Conservation (phyloP, 2,113 vertebrate genomes). For the Zootoca vivipara region DNA sequence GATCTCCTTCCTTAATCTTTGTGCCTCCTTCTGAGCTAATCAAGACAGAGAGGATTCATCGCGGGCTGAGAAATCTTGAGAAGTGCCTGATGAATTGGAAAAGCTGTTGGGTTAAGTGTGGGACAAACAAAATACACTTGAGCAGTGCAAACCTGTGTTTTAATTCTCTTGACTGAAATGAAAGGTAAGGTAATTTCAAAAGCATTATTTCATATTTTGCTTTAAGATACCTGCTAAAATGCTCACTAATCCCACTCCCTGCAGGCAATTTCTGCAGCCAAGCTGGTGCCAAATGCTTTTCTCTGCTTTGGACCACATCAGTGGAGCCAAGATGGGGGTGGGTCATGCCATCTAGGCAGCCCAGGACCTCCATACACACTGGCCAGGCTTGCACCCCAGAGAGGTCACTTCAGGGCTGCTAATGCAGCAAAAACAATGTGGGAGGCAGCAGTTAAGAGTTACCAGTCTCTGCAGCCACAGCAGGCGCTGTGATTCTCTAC, state of each 20-base stretch:
- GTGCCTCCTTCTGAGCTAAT: neutral
- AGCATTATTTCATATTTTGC: constrained; percentile 41
- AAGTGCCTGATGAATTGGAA: constrained; percentile 45
- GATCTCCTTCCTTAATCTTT: neutral
- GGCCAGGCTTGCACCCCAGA: too few relatives aligned
- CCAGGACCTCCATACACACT: too few relatives aligned
- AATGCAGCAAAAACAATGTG: too few relatives aligned
- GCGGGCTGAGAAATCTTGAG: constrained; percentile 24
- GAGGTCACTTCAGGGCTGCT: too few relatives aligned
- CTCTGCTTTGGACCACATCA: too few relatives aligned
- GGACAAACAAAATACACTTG: constrained; percentile 1
- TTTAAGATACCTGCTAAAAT: constrained; percentile 36
- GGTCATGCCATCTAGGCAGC: too few relatives aligned
- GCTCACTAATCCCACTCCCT: neutral
- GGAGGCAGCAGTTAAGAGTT: too few relatives aligned
- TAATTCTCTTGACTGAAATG: constrained; percentile 27
- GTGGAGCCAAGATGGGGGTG: too few relatives aligned
- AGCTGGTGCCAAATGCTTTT: too few relatives aligned
- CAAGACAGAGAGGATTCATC: neutral
- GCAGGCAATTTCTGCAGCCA: too few relatives aligned
- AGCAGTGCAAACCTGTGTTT: constrained; percentile 1
- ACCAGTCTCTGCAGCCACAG: too few relatives aligned
- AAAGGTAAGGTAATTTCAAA: constrained; percentile 55
- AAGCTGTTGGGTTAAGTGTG: constrained; percentile 48
- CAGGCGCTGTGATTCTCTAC: too few relatives aligned